Base-by-base conservation (phyloP, 2,888 invertebrate genomes). In the Drosophila parthenogenetica region DNA sequence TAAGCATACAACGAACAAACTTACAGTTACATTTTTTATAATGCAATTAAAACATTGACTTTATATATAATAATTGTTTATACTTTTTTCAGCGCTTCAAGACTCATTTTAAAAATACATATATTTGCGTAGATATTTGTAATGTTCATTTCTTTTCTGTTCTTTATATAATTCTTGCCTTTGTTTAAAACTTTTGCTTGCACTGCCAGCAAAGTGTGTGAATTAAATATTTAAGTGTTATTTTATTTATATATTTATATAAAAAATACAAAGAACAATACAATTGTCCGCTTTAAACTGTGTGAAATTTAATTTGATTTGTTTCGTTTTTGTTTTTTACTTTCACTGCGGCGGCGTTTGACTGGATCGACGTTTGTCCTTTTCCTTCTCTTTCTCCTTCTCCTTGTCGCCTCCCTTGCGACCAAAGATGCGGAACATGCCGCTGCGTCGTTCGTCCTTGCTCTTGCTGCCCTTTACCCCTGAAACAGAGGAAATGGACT, bases 401-500 rank as follows among this genome's bases (percentile, higher is more conserved):
- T 90, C 90, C 73, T 90, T 90, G 50, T 77, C 75, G 66, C 90
- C 91, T 46, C 92, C 91, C 78, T 91, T 92, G 66, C 92, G 92
- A 2, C 91, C 91, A 74, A 92, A 92, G 69, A 92, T 90, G 67
- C 92, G 88, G 81, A 92, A 92, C 86, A 92, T 90, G 48, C 92
- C 91, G 35, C 91, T 91, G 73, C 91, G 91, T 4, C 91, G 91
- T 57, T 92, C 91, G 53, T 91, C 92, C 76, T 91, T 91, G 75
- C 88, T 91, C 73, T 90, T 91, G 48, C 91, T 91, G 66, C 92
- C 92, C 65, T 91, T 91, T 51, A 91, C 79, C 1, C 91, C 91
- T 51, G 92, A 92, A 39, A 92, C 83, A 8, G 92, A 92, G 61
- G 92, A 92, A 68, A 92, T 91, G 17, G 92, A 92, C 80, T 92